Evolutionary conservation across 2,797 vertebrate genomes (phyloP).

Genomic region (Eulemur coronatus): DNA sequence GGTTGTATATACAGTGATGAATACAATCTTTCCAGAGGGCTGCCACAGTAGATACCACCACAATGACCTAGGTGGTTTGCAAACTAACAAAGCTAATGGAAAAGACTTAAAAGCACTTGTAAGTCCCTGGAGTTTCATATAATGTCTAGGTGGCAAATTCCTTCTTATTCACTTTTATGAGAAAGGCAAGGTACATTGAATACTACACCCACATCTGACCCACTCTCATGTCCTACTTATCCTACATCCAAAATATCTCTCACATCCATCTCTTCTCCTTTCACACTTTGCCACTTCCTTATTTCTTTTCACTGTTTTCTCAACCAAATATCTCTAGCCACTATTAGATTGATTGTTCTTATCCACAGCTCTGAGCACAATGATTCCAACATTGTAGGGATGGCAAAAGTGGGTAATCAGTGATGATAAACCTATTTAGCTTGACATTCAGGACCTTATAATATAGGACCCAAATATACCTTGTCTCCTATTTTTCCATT

Average conservation of each 20-base stretch:
- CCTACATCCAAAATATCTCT: not conserved
- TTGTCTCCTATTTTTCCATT: constrained; percentile 13
- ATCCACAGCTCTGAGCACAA: not conserved
- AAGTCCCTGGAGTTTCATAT: not conserved
- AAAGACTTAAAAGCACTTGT: not conserved
- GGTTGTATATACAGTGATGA: not conserved
- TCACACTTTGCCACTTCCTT: not conserved
- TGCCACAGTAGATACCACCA: not conserved
- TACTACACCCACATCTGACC: not conserved
- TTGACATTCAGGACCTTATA: not conserved
- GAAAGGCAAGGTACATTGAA: not conserved
- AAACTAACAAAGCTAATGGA: not conserved
- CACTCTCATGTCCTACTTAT: not conserved
- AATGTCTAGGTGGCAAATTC: not conserved
- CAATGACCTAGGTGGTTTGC: not conserved
- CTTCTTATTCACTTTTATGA: not conserved
- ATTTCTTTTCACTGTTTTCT: not conserved
- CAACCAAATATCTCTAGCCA: not conserved
- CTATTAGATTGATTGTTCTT: not conserved
- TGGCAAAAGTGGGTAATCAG: not conserved
- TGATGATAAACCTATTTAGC: not conserved
- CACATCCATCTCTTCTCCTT: not conserved
- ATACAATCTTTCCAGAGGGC: not conserved
- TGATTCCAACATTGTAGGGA: not conserved
- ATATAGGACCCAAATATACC: not conserved